These are phyloP conservation scores for Trichopoda pennipes DNA, from an alignment of 2,888 invertebrate genomes.

Conservation along the genomic window DNA sequence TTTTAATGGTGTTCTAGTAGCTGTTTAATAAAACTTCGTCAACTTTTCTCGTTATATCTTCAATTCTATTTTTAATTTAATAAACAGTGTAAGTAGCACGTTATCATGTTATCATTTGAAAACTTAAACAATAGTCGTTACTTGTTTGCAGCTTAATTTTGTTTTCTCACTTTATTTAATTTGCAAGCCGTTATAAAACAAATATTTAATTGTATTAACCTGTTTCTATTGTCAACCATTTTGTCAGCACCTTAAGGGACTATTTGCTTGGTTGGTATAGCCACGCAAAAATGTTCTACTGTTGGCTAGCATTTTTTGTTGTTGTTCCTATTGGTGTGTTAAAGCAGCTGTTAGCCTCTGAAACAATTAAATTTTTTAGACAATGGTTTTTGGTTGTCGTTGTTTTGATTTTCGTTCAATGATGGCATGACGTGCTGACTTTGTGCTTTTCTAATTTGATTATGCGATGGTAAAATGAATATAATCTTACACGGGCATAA, in stretches of 20 bases:
- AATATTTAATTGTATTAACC: conserved; percentile 47
- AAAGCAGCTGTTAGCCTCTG: too few relatives aligned
- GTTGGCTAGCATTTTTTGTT: neutral
- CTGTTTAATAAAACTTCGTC: too few relatives aligned
- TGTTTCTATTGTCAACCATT: conserved; percentile 31
- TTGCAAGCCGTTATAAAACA: conserved; percentile 36
- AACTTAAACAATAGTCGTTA: neutral
- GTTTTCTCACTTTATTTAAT: neutral
- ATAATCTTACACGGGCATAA: too few relatives aligned
- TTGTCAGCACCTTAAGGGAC: conserved; percentile 34
- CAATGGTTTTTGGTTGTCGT: conserved; percentile 1
- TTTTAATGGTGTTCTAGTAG: too few relatives aligned
- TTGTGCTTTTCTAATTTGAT: neutral
- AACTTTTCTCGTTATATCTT: neutral
- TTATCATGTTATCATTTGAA: neutral
- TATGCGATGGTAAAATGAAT: neutral
- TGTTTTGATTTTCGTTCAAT: conserved; percentile 21
- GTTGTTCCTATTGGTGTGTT: too few relatives aligned
- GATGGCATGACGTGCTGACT: neutral
- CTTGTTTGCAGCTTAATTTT: neutral
- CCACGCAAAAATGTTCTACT: neutral
- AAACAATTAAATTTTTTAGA: too few relatives aligned
- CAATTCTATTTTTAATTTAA: conserved; percentile 45
- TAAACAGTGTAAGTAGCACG: neutral
- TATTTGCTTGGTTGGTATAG: neutral